Evolutionary conservation across 2,113 vertebrate genomes (phyloP).

Genomic region (Terrapene triunguis): DNA sequence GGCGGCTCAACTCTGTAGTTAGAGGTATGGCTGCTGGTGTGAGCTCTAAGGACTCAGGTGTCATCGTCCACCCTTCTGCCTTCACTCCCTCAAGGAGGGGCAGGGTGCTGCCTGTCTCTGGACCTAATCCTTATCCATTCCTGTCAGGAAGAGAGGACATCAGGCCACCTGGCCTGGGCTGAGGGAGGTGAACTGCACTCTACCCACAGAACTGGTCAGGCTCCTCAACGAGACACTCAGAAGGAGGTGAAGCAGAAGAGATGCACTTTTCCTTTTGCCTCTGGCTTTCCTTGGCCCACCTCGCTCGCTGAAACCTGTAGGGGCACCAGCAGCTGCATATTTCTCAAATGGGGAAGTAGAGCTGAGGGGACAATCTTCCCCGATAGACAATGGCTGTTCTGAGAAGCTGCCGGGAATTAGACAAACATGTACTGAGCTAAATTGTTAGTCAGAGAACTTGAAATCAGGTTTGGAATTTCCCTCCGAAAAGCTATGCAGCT

Average conservation of each 20-base stretch:
- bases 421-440: neutral
- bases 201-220: neutral
- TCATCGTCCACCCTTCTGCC: rapidly evolving
- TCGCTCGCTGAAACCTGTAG: rapidly evolving
- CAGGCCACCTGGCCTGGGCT: neutral
- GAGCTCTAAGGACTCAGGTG: neutral
- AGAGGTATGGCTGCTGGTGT: rapidly evolving
- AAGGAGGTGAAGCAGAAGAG: neutral
- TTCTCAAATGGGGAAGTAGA: neutral
- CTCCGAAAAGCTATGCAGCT: neutral
- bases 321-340: neutral
- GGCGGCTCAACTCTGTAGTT: rapidly evolving
- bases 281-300: neutral
- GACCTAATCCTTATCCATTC: neutral
- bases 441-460: neutral
- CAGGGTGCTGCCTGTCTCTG: neutral
- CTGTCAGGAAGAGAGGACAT: neutral
- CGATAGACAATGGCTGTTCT: neutral
- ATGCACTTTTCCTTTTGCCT: neutral
- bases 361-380: neutral
- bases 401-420: constrained; percentile 1
- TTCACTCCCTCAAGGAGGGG: neutral
- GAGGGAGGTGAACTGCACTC: neutral
- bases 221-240: neutral
- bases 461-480: constrained; percentile 21